These are phyloP conservation scores for Umimayanthus chanpuru DNA, from an alignment of 92 coral and sea anemone genomes.

Conservation along the genomic window DNA sequence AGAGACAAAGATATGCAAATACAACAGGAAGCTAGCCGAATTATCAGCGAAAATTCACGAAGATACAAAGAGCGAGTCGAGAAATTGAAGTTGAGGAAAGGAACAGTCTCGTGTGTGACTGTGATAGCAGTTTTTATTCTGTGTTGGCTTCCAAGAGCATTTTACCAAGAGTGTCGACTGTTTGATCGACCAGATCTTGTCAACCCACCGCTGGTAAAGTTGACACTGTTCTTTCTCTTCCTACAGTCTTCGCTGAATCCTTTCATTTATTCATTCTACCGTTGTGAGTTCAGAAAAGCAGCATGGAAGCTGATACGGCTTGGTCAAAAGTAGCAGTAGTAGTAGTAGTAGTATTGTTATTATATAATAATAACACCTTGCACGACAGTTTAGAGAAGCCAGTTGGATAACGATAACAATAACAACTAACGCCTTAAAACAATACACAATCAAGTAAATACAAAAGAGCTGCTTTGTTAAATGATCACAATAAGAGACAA, in stretches of 20 bases:
- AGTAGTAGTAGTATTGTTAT: too few species aligned
- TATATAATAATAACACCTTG: too few species aligned
- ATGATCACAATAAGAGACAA: too few species aligned
- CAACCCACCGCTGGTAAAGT: constrained; percentile 46
- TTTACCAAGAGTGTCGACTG: constrained; percentile 60
- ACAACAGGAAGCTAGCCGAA: background rate
- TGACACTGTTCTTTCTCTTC: constrained; percentile 65
- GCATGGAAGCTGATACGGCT: constrained; percentile 26
- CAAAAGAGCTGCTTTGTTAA: too few species aligned
- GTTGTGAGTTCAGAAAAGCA: constrained; percentile 62
- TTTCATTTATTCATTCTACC: constrained; percentile 64
- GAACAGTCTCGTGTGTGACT: constrained; percentile 68
- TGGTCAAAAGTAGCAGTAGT: background rate
- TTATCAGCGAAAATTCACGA: background rate
- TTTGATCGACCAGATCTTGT: constrained; percentile 58
- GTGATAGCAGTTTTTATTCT: constrained; percentile 62
- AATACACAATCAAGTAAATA: too few species aligned
- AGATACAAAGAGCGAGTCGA: constrained; percentile 16
- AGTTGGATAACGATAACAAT: too few species aligned
- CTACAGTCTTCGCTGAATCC: constrained; percentile 68
- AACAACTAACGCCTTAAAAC: too few species aligned
- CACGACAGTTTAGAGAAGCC: too few species aligned
- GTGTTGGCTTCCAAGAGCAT: constrained; percentile 73
- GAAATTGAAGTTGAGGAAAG: constrained; percentile 48
- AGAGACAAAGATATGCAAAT: background rate